These are phyloP conservation scores for Pseudocheirus occidentalis DNA, from an alignment of 2,797 vertebrate species.

Conservation along the genomic window DNA sequence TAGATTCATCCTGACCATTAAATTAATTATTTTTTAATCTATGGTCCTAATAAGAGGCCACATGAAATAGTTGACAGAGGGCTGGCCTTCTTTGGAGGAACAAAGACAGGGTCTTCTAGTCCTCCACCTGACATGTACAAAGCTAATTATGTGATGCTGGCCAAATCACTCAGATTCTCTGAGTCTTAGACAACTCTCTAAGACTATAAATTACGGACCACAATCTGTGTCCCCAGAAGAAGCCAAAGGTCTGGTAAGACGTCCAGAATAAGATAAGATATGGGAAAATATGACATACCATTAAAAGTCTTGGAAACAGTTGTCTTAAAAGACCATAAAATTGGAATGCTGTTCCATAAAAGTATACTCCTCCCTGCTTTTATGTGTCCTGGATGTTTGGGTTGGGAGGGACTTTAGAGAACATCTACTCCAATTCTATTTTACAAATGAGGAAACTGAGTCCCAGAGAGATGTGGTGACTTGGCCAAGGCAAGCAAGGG, in stretches of 20 bases:
- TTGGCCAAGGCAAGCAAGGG: background rate
- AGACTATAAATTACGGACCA: background rate
- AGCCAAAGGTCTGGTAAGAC: background rate
- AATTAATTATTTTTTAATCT: background rate
- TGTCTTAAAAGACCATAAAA: background rate
- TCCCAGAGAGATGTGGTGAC: background rate
- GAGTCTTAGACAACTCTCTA: background rate
- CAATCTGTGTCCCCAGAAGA: background rate
- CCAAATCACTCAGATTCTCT: background rate
- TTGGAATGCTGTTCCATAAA: background rate
- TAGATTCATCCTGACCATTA: background rate
- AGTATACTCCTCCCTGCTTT: background rate
- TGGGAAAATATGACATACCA: background rate
- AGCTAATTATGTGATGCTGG: background rate
- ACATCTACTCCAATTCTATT: background rate
- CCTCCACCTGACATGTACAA: background rate
- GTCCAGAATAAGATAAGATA: background rate
- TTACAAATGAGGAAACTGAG: background rate
- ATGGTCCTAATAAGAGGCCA: background rate
- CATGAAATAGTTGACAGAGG: background rate
- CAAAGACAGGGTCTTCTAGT: background rate
- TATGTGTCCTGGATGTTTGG: background rate
- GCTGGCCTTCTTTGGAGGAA: background rate
- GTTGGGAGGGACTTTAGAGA: background rate
- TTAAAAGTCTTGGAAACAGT: background rate